These are phyloP conservation scores for Clostera curtula DNA, from an alignment of 2,888 invertebrate species.

Conservation along the genomic window DNA sequence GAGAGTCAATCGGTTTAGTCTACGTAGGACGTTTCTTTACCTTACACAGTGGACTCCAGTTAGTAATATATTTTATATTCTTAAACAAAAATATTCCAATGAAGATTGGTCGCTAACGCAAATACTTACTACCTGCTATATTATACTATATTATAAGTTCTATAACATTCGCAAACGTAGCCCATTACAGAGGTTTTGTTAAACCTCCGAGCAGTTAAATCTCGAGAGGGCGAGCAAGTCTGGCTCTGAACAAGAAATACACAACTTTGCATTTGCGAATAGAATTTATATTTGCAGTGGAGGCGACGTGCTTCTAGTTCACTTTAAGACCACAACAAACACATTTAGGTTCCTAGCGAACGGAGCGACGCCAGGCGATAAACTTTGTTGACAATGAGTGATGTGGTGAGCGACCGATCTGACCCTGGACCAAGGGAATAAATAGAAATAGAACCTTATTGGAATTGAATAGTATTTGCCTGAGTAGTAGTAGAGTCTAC, in stretches of 20 bases:
- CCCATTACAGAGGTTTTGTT: slow-evolving; percentile 7
- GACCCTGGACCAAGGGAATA: slow-evolving; percentile 19
- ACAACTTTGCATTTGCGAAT: slow-evolving; percentile 31
- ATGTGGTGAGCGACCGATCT: slow-evolving; percentile 37
- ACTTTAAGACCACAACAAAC: slow-evolving; percentile 52
- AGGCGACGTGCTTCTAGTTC: slow-evolving; percentile 25
- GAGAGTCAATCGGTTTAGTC: too few relatives aligned
- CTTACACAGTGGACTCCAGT: too few relatives aligned
- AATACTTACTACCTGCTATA: too few relatives aligned
- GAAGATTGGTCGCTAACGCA: too few relatives aligned
- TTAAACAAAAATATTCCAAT: too few relatives aligned
- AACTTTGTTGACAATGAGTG: slow-evolving; percentile 69
- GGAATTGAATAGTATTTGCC: too few relatives aligned
- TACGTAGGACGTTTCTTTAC: too few relatives aligned
- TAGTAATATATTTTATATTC: too few relatives aligned
- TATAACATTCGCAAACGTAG: slow-evolving; percentile 17
- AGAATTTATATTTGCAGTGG: slow-evolving; percentile 26
- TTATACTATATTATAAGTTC: slow-evolving; percentile 9
- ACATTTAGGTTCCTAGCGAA: slow-evolving; percentile 40
- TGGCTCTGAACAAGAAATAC: slow-evolving; percentile 26
- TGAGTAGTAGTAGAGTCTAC: too few relatives aligned
- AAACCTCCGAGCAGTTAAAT: slow-evolving; percentile 18
- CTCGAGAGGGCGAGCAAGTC: slow-evolving; percentile 17
- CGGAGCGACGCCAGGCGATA: slow-evolving; percentile 34
- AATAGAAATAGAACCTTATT: too few relatives aligned